phyloP scores from a whole-genome alignment of 2,888 invertebrate genomes.

The Pammene fasciana region DNA sequence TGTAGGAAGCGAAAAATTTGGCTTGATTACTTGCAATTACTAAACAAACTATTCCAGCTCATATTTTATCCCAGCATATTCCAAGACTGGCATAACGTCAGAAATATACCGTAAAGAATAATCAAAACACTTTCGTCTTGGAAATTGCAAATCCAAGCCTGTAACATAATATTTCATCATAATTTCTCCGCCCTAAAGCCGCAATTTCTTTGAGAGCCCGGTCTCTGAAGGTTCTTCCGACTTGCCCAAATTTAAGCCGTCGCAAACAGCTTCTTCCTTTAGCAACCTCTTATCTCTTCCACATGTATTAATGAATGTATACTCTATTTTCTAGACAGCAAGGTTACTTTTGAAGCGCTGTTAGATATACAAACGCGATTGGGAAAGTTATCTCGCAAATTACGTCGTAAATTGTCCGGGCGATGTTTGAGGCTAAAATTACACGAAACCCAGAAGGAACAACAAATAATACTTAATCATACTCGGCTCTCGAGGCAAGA shows the following conservation, averaged over 20 bases:
- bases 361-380: slow-evolving; percentile 2
- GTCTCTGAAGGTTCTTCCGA: slow-evolving; percentile 35
- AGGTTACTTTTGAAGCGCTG: neutral
- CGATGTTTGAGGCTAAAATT: slow-evolving; percentile 35
- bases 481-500: slow-evolving; percentile 4
- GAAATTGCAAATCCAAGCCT: slow-evolving; percentile 23
- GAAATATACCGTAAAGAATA: neutral
- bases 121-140: slow-evolving; percentile 14
- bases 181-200: slow-evolving; percentile 32
- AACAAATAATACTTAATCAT: slow-evolving; percentile 34
- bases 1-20: no score
- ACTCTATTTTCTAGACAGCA: neutral
- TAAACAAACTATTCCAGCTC: no score
- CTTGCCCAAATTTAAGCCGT: slow-evolving; percentile 38
- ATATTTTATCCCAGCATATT: no score
- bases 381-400: slow-evolving; percentile 25
- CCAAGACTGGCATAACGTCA: no score
- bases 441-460: slow-evolving; percentile 29
- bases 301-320: neutral
- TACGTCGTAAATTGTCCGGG: slow-evolving; percentile 37
- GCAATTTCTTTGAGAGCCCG: slow-evolving; percentile 35
- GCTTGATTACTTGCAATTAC: no score
- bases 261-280: slow-evolving; percentile 4
- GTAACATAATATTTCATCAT: slow-evolving; percentile 31
- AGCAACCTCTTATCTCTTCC: neutral